These are phyloP conservation scores for Euplexia lucipara DNA, from an alignment of 2,888 invertebrate species.

Conservation along the genomic window DNA sequence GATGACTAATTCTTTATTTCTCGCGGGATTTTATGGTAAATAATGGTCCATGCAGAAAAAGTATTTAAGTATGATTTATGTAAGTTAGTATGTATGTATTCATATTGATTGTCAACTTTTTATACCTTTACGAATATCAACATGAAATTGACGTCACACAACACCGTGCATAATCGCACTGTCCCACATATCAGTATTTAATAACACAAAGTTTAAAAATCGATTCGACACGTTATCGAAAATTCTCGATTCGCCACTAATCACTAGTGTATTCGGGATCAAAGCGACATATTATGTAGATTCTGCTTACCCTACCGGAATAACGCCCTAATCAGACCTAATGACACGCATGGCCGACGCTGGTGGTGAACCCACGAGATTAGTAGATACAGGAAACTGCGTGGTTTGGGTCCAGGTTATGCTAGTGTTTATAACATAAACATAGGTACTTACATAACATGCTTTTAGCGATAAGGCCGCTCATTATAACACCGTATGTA, in stretches of 20 bases:
- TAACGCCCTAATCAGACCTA: slow-evolving; percentile 38
- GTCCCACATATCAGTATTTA: too few relatives aligned
- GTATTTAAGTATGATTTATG: too few relatives aligned
- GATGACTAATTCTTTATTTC: too few relatives aligned
- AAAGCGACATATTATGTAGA: slow-evolving; percentile 33
- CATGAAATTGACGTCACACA: neutral
- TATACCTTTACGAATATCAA: neutral
- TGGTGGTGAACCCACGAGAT: neutral
- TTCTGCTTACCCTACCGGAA: slow-evolving; percentile 30
- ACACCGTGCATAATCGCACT: too few relatives aligned
- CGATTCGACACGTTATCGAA: slow-evolving; percentile 11
- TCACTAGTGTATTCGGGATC: slow-evolving; percentile 26
- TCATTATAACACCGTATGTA: too few relatives aligned
- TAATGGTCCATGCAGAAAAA: too few relatives aligned
- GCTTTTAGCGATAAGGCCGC: too few relatives aligned
- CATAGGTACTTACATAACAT: too few relatives aligned
- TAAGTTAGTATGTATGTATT: too few relatives aligned
- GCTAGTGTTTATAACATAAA: neutral
- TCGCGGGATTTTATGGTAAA: too few relatives aligned
- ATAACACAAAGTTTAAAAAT: slow-evolving; percentile 1
- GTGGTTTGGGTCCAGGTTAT: neutral
- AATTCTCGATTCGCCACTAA: slow-evolving; percentile 3
- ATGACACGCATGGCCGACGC: slow-evolving; percentile 43
- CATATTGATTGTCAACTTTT: too few relatives aligned
- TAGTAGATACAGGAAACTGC: slow-evolving; percentile 2